Base-by-base conservation (phyloP, 2,113 vertebrate genomes). In the Lichenostomus cassidix region DNA sequence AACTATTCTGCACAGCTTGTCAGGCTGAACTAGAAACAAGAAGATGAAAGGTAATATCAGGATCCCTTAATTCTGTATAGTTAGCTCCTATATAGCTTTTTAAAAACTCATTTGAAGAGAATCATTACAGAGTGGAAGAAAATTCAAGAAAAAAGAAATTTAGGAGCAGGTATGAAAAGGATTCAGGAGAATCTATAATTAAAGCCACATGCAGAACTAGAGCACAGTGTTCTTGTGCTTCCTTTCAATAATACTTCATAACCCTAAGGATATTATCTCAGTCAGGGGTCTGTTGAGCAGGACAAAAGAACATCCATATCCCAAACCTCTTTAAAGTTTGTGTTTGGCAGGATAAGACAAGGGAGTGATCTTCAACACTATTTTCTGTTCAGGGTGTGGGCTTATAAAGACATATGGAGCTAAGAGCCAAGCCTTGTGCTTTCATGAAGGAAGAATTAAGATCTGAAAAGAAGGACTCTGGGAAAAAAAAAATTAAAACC, bases 201-300 rank as follows among this genome's bases (percentile, higher is more conserved):
- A 94, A 96, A 97, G 82, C 79, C 90, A 96, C 81, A 83, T 92
- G 87, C 63, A 89, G 94, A 94, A 91, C 47, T 70, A 42, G 65
- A 92, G 86, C 83, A 90, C 58, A 78, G 46, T 86, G 74, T 90
- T 96, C 85, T 60, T 55, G 59, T 70, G 69, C 74, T 89, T 94
- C 94, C 89, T 92, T 96, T 94, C 95, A 96, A 91, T 89, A 96
- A 94, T 75, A 86, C 68, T 94, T 92, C 80, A 89, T 85, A 87
- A 78, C 83, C 82, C 52, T 58, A 73, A 95, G 89, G 94, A 96
- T 94, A 96, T 96, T 95, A 95, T 95, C 94, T 89, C 94, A 56
- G 78, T 89, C 86, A 50, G 94, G 65, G 86, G 94, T 86, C 93
- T 83, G 89, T 44, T 87, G 92, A 94, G 78, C 81, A 85, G 81